Evolutionary conservation across 2,113 vertebrate genomes (phyloP).

Genomic region (Strix uralensis): DNA sequence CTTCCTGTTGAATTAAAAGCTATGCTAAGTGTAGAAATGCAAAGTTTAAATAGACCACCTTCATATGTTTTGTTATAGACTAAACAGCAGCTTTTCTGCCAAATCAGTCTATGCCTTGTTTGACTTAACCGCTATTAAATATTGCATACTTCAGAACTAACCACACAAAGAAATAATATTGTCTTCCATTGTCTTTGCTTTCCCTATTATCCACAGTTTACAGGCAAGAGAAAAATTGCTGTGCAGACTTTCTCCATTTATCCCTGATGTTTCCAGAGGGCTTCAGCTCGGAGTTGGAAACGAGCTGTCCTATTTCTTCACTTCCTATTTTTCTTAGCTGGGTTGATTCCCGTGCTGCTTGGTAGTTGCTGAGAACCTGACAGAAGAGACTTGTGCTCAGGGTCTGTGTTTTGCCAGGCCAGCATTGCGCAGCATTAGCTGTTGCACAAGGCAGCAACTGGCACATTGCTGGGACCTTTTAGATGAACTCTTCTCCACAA

Average conservation of each 20-base stretch:
- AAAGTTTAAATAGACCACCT: not conserved
- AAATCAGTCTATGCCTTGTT: not conserved
- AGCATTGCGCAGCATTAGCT: not conserved
- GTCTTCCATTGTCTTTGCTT: not conserved
- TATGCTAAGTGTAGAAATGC: not conserved
- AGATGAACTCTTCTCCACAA: conserved; percentile 2
- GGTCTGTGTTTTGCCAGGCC: fast-evolving
- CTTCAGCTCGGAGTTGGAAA: not conserved
- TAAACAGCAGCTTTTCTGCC: not conserved
- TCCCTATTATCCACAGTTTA: not conserved
- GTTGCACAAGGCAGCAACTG: not conserved
- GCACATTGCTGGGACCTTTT: not conserved
- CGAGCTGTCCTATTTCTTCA: not conserved
- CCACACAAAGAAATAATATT: not conserved
- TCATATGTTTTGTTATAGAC: not conserved
- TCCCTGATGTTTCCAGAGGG: not conserved
- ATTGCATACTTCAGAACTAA: not conserved
- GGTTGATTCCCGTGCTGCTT: not conserved
- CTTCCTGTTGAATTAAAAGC: not conserved
- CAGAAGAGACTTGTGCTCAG: not conserved
- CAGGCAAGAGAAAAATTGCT: not conserved
- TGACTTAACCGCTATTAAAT: not conserved
- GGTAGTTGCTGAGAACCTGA: not conserved
- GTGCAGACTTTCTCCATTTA: not conserved
- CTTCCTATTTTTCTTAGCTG: not conserved